These are phyloP conservation scores for Diorhabda elongata DNA, from an alignment of 1,140 invertebrate genomes.

Conservation along the genomic window DNA sequence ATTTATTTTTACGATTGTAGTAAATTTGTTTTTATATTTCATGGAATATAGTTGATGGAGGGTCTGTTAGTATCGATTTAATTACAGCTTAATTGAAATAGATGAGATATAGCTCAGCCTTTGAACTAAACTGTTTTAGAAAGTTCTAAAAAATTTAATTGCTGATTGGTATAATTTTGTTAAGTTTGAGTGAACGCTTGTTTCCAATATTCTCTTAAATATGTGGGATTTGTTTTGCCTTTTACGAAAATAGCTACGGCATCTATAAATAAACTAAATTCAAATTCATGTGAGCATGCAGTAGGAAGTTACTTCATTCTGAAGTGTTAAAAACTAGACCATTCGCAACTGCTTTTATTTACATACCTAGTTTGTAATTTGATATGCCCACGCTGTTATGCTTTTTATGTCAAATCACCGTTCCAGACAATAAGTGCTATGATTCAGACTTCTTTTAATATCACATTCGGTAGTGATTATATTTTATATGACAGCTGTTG, in stretches of 20 bases:
- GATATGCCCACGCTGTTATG: neutral
- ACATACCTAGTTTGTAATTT: neutral
- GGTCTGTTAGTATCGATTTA: no score
- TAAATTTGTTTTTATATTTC: no score
- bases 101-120: no score
- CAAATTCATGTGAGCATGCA: neutral
- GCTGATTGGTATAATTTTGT: no score
- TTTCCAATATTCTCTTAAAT: neutral
- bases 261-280: constrained; percentile 3
- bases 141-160: no score
- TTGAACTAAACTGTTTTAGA: no score
- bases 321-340: constrained; percentile 2
- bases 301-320: constrained; percentile 2
- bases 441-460: no score
- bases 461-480: no score
- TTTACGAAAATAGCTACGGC: neutral
- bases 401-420: neutral
- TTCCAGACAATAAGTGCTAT: neutral
- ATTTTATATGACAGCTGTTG: no score
- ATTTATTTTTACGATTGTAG: neutral
- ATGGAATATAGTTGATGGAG: no score
- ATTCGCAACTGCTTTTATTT: neutral
- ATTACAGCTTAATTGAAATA: no score
- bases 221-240: neutral
- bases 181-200: no score